Conservation (phyloP, 2,113 vertebrate species). For the Etheostoma spectabile region DNA sequence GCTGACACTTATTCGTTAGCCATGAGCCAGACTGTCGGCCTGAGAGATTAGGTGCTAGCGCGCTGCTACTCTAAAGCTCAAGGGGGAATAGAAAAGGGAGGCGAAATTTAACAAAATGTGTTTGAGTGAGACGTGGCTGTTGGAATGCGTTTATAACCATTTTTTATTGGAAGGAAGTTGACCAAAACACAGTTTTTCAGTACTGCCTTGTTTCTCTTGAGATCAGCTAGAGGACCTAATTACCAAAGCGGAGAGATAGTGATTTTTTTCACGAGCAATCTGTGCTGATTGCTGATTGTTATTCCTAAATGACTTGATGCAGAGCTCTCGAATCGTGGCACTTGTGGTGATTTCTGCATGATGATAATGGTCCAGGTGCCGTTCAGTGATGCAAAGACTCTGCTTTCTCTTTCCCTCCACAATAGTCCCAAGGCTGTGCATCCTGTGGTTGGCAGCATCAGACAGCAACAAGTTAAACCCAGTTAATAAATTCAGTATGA, state of each 20-base stretch:
- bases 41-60: slow-evolving; percentile 67
- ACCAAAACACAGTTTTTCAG: not conserved
- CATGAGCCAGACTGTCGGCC: slow-evolving; percentile 68
- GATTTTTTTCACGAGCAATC: slow-evolving; percentile 34
- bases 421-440: not conserved
- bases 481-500: not conserved
- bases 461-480: not conserved
- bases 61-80: slow-evolving; percentile 39
- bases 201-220: not conserved
- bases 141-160: not conserved
- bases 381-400: not conserved
- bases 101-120: slow-evolving; percentile 28
- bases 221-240: slow-evolving; percentile 34
- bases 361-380: slow-evolving; percentile 44
- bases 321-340: slow-evolving; percentile 5
- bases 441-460: not conserved
- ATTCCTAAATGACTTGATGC: slow-evolving; percentile 37
- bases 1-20: slow-evolving; percentile 75
- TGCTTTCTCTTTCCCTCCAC: not conserved
- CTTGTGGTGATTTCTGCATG: slow-evolving; percentile 30
- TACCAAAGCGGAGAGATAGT: slow-evolving; percentile 1
- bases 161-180: slow-evolving; percentile 1
- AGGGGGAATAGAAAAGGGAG: slow-evolving; percentile 26
- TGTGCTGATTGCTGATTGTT: slow-evolving; percentile 45
- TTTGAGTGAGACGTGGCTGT: slow-evolving; percentile 16